Evolutionary conservation across 1,140 invertebrate genomes (phyloP).

Genomic region (Hetaerina americana): DNA sequence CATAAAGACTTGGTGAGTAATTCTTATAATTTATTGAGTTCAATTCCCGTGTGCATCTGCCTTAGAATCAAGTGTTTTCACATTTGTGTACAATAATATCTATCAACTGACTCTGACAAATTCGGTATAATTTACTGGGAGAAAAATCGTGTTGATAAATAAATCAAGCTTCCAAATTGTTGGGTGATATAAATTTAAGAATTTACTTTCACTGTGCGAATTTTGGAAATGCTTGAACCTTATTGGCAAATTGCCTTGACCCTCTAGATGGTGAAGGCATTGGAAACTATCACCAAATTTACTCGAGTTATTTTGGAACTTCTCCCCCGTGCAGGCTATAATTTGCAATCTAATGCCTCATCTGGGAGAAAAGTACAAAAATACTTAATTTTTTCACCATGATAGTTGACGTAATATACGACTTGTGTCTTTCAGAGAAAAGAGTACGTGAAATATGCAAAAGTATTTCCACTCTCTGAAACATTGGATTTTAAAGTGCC

Average conservation of each 20-base stretch:
- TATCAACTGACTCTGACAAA: no score
- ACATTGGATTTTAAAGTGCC: constrained; percentile 74
- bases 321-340: neutral
- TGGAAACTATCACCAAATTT: constrained; percentile 7
- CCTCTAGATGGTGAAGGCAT: constrained; percentile 1
- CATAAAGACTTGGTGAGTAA: constrained; percentile 89
- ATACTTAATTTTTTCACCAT: neutral
- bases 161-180: neutral
- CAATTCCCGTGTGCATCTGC: no score
- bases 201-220: neutral
- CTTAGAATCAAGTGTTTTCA: no score
- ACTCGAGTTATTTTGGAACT: constrained; percentile 10
- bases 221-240: neutral
- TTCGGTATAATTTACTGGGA: no score
- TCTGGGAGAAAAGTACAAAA: neutral
- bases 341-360: neutral
- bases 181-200: neutral
- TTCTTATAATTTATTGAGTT: neutral
- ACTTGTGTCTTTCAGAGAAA: constrained; percentile 63
- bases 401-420: neutral
- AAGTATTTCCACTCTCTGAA: constrained; percentile 83
- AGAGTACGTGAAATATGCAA: constrained; percentile 92
- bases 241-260: constrained; percentile 13
- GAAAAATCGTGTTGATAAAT: no score
- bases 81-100: no score